Evolutionary conservation across 2,797 vertebrate species (phyloP).

Genomic region (Paratrypauchen microcephalus): DNA sequence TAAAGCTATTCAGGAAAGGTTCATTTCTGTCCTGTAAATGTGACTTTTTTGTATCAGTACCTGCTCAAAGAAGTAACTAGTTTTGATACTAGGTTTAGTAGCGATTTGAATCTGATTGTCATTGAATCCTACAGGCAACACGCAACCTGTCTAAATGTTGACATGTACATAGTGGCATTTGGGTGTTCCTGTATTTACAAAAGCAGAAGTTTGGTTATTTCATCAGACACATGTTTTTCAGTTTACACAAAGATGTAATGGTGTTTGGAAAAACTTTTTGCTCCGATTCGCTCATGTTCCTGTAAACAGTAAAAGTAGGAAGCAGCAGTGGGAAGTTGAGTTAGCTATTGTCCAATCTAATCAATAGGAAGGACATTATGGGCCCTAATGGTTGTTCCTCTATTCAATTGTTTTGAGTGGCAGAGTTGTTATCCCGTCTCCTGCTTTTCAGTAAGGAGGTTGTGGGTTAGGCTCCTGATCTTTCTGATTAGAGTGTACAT

Average conservation of each 20-base stretch:
- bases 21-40: no score
- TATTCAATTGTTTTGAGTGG: not conserved
- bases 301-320: constrained; percentile 27
- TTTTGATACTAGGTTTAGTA: no score
- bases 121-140: no score
- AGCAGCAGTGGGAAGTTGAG: not conserved
- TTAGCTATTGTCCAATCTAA: not conserved
- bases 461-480: no score
- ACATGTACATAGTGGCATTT: not conserved
- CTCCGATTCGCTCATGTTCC: not conserved
- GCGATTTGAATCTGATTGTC: no score
- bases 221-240: not conserved
- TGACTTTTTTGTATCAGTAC: no score
- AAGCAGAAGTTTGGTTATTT: not conserved
- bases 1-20: no score
- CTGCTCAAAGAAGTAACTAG: no score
- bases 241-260: not conserved
- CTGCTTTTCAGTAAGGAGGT: not conserved
- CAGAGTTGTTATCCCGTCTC: not conserved
- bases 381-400: not conserved
- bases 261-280: not conserved
- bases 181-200: not conserved
- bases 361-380: constrained; percentile 17
- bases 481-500: no score
- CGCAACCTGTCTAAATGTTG: no score